A percentile compares a stretch with the other conserved stretches of the same genome.
These are phyloP conservation scores for Macaria notata DNA, from an alignment of 2,888 invertebrate species.

Conservation along the genomic window DNA sequence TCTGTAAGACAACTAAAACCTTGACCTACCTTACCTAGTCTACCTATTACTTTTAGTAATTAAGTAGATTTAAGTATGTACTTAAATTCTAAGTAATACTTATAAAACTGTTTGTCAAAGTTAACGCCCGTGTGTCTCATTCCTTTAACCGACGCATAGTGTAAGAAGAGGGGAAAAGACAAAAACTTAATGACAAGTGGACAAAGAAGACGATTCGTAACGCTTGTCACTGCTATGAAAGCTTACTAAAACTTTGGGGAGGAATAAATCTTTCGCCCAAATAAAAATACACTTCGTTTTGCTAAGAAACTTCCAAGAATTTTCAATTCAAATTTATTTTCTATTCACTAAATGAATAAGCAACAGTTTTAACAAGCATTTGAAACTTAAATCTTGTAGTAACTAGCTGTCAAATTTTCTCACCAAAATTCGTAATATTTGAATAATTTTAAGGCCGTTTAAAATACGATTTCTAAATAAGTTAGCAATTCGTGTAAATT, in stretches of 20 bases:
- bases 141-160: conserved; percentile 56
- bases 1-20: no score
- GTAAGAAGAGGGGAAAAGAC: conserved; percentile 67
- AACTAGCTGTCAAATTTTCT: conserved; percentile 16
- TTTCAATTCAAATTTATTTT: conserved; percentile 12
- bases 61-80: no score
- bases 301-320: neutral
- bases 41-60: no score
- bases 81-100: no score
- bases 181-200: conserved; percentile 82
- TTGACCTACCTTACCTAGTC: no score
- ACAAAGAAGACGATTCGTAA: conserved; percentile 76
- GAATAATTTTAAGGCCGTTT: neutral
- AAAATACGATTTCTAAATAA: conserved; percentile 3
- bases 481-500: neutral
- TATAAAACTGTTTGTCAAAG: no score
- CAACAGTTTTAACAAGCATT: conserved; percentile 13
- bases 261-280: conserved; percentile 10
- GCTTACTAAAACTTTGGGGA: conserved; percentile 22
- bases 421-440: conserved; percentile 1
- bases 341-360: conserved; percentile 11
- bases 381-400: conserved; percentile 3
- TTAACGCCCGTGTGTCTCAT: conserved; percentile 33
- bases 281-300: neutral
- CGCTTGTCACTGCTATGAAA: conserved; percentile 67